Evolutionary conservation across 2,888 invertebrate species (phyloP), one percentile per base, ranked within the genome.

Genomic region (Caradrina clavipalpis): DNA sequence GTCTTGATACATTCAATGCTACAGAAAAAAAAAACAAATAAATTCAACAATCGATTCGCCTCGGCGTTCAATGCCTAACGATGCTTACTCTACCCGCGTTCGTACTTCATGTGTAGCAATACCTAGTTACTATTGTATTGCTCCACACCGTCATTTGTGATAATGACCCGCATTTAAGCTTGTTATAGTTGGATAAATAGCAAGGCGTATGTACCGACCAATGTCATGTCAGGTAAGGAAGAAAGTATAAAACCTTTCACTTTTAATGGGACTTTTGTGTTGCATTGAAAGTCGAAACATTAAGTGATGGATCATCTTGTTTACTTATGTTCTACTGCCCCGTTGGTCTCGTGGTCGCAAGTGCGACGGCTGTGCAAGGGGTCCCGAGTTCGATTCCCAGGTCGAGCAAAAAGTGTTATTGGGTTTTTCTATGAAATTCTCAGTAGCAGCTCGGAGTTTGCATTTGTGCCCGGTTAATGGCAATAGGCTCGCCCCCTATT

Each of bases 151-250:
- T 76, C 83, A 84, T 84, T 86, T 82, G 85, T 87, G 89, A 84
- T 90, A 90, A 89, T 90, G 90, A 90, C 90, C 90, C 83, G 90
- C 87, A 90, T 90, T 85, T 80, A 76, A 73, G 50, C 69, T 77
- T 78, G 77, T 82, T 85, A 78, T 80, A 80, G 76, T 85, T 85
- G 69, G 81, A 83, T 86, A 82, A 82, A 86, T 84, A 83, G 70
- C 89, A 88, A 89, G 88, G 88, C 78, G 83, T 72, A 66, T 86
- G 78, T 86, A 73, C 84, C 77, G 82, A 84, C 66, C 87, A 88
- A 86, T 87, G 87, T 82, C 87, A 79, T 75, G 74, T 55, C 73
- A 76, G 77, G 81, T 83, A 86, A 83, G 86, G 60, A 82, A 76
- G 81, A 82, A 73, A 68, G 59, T 67, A 22, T 39, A 21, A 49